Evolutionary conservation across 2,113 vertebrate genomes (phyloP), one percentile per base, ranked within the genome.

Genomic region (Leucosticte australis): DNA sequence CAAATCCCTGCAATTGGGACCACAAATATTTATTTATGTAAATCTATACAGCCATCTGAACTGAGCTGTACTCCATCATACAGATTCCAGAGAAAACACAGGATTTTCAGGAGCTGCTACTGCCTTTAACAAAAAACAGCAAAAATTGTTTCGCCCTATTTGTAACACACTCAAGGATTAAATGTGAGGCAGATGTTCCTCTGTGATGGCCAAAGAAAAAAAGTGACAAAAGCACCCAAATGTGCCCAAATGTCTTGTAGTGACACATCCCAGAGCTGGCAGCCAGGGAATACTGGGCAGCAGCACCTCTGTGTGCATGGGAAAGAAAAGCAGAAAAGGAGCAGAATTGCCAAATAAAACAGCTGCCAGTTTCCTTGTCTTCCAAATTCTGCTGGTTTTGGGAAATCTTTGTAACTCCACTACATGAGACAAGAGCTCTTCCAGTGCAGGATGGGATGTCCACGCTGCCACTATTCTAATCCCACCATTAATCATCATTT

Each of bases 1-100:
- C 60, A 30, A 67, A 53, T 52, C 35, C 19, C 49, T 82, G 49
- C 30, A 87, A 33, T 57, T 83, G 59, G 31, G 53, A 77, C 56
- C 27, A 65, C n/a, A 86, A 65, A 65, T 69, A 84, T 70, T 92
- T 94, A 78, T 91, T 81, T 73, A 90, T 90, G 78, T 27, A 89
- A 69, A 93, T 62, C 50, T 6, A 60, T 42, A 28, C 63, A 73
- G 83, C 52, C n/a, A 37, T 60, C 56, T 81, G 44, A 82, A 77
- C n/a, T 22, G 49, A 73, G n/a, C 49, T 80, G 4, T n/a, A 8
- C 24, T 70, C 53, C 62, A 30, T 27, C 53, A 35, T 7, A 50
- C 76, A 69, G 26, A 37, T 79, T 59, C 21, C 50, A 60, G 76
- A 39, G 23, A 63, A 69, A 90, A 86, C 2, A 20, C 19, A 30